Evolutionary conservation across 2,888 invertebrate genomes (phyloP), one percentile per base, ranked within the genome.

Genomic region (Perizoma affinitatum): DNA sequence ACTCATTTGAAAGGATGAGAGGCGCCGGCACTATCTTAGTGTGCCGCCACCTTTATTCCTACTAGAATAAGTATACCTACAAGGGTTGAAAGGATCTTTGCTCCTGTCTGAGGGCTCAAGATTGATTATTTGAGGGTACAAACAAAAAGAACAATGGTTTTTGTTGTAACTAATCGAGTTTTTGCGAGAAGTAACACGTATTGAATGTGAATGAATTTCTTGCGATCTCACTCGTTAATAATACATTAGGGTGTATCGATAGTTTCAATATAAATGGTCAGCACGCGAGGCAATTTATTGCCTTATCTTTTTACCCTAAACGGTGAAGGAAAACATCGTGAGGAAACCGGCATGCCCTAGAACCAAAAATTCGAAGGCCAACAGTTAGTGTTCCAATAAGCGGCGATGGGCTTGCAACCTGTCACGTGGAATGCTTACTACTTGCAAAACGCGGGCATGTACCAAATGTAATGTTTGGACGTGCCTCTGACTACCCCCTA

Each of bases 161-260:
- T 65, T 65, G 63, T 65, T 61, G 59, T 52, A 47, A 53, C 60
- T 66, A 68, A 68, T 66, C 63, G 65, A 63, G 68, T 64, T 68
- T 65, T 68, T 66, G 66, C 66, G 63, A 65, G 60, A 57, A 41
- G 56, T 45, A 46, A 22, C 36, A 44, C 40, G 47, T 11, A 42
- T 33, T 43, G 43, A 53, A 56, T 43, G 11, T 43, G 48, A 35
- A 54, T 50, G 11, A 33, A 46, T 55, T 61, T 61, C 54, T 62
- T 54, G 54, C 50, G 42, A 47, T 47, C n/a, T 8, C 6, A 51
- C 47, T 57, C 57, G 35, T 58, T 58, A 54, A 45, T 50, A 54
- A 45, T 35, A 59, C 49, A 49, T 54, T 48, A 59, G 54, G 34
- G 41, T 49, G 4, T 51, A 58, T 44, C 33, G 50, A 44, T 47